phyloP scores from a whole-genome alignment of 2,888 invertebrate genomes.

The Cecidostiba fungosa region DNA sequence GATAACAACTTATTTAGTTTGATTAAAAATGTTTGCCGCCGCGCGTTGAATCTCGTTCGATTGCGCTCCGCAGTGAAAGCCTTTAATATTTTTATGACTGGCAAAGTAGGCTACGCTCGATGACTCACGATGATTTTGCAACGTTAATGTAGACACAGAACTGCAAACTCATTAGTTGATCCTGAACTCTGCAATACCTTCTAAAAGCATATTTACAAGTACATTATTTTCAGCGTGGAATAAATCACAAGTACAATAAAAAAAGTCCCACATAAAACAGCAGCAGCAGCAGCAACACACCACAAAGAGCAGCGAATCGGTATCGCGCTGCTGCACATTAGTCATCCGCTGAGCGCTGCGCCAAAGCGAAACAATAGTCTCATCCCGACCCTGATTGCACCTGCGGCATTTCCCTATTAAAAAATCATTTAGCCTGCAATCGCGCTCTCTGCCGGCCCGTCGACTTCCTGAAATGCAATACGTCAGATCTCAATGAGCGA shows the following conservation, averaged over 20 bases:
- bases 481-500: constrained; percentile 20
- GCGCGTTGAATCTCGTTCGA: not conserved
- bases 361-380: constrained; percentile 9
- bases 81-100: constrained; percentile 25
- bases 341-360: not conserved
- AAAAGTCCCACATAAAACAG: not conserved
- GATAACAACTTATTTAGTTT: not conserved
- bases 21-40: not conserved
- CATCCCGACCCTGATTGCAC: constrained; percentile 23
- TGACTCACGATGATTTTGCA: constrained; percentile 39
- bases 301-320: not conserved
- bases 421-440: constrained; percentile 43
- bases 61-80: constrained; percentile 1
- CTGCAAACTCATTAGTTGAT: constrained; percentile 2
- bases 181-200: not conserved
- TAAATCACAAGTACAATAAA: not conserved
- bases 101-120: not conserved
- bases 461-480: constrained; percentile 54
- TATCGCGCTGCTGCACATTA: no score
- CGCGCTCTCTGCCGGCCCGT: not conserved
- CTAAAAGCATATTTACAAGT: constrained; percentile 12
- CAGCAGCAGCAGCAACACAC: no score
- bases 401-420: constrained; percentile 37
- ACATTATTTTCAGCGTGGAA: not conserved
- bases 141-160: constrained; percentile 4